Evolutionary conservation across 2,888 invertebrate species (phyloP).

Genomic region (Troides helena): DNA sequence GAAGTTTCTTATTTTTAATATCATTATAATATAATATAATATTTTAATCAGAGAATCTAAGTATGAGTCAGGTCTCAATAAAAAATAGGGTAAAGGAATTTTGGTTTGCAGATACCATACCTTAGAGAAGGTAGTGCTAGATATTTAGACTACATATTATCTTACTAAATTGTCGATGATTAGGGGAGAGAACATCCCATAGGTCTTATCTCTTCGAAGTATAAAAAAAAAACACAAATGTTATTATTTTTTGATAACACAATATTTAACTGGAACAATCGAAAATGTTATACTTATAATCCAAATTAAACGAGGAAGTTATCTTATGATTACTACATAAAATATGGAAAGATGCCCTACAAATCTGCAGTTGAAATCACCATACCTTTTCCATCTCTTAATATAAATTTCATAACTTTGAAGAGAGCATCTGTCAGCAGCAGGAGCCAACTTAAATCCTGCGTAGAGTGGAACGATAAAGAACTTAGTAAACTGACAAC

Average conservation of each 20-base stretch:
- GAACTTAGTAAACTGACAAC: conserved; percentile 9
- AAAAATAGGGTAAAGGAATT: background rate
- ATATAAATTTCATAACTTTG: conserved; percentile 7
- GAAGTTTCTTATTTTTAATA: background rate
- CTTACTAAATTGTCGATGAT: too few relatives aligned
- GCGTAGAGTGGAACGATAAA: conserved; percentile 7
- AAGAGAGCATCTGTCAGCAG: background rate
- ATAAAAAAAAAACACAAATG: too few relatives aligned
- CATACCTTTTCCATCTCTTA: conserved; percentile 6
- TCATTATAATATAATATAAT: background rate
- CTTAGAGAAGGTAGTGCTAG: too few relatives aligned
- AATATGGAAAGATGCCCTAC: background rate
- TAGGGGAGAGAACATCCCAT: too few relatives aligned
- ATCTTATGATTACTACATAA: too few relatives aligned
- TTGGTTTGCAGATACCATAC: too few relatives aligned
- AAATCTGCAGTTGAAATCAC: background rate
- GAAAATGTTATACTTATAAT: too few relatives aligned
- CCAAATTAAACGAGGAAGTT: too few relatives aligned
- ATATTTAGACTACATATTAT: too few relatives aligned
- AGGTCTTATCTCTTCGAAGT: too few relatives aligned
- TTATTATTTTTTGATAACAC: too few relatives aligned
- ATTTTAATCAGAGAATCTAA: background rate
- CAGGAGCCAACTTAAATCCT: conserved; percentile 10
- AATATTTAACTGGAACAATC: too few relatives aligned
- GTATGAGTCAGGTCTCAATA: background rate